A percentile compares a stretch with the other conserved stretches of the same genome.
phyloP scores from a whole-genome alignment of 2,888 invertebrate genomes.

The Dyspetes luteomarginatus region DNA sequence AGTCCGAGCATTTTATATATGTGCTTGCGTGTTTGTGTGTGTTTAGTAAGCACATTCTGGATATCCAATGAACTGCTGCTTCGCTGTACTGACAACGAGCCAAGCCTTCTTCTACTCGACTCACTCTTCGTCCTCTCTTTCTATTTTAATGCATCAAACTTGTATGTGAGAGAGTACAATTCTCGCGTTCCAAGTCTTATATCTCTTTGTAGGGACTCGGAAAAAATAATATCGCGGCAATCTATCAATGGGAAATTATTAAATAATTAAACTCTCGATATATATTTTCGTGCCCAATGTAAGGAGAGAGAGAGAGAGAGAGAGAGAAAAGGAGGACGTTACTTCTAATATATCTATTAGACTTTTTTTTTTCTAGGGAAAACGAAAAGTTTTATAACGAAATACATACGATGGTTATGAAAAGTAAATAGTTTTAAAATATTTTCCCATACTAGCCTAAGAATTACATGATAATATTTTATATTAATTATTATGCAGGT shows the following conservation, averaged over 20 bases:
- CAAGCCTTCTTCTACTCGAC: conserved; percentile 40
- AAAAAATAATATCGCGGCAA: conserved; percentile 7
- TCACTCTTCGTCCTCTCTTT: conserved; percentile 38
- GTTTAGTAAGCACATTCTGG: conserved; percentile 62
- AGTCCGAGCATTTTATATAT: conserved; percentile 11
- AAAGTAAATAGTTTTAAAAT: too few species aligned
- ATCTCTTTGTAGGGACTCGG: conserved; percentile 6
- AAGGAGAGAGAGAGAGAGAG: neutral
- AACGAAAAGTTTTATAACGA: too few species aligned
- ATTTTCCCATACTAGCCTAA: too few species aligned
- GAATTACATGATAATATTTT: too few species aligned
- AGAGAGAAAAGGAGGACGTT: neutral
- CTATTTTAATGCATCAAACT: neutral
- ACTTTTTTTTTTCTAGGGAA: too few species aligned
- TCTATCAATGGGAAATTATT: conserved; percentile 31
- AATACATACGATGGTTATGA: too few species aligned
- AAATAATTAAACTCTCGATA: neutral
- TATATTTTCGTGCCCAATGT: too few species aligned
- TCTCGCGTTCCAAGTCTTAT: conserved; percentile 26
- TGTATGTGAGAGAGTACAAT: conserved; percentile 1
- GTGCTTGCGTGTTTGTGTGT: conserved; percentile 6
- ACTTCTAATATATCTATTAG: too few species aligned
- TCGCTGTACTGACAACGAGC: conserved; percentile 39
- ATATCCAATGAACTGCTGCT: conserved; percentile 69
- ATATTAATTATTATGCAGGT: too few species aligned